Base-by-base conservation (phyloP, 2,888 invertebrate species). In the Spisula solida region DNA sequence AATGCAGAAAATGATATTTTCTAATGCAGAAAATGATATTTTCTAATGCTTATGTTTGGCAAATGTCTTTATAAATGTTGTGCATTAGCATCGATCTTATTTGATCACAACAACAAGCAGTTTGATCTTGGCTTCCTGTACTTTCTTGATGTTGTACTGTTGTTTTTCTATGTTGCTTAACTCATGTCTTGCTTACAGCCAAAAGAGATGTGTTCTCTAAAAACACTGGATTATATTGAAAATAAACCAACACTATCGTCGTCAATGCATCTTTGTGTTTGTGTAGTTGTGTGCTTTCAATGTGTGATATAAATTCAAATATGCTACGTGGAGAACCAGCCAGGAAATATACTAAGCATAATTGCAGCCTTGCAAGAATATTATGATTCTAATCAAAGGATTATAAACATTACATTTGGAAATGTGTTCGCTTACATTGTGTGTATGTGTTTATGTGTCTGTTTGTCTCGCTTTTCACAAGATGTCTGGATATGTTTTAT, bases 381-480 rank as follows among this genome's bases (percentile, higher is more conserved):
- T 8, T 5, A 41, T 66, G 60, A 66, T 66, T 66, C 60, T 66
- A 25, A 5, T 66, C n/a, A 25, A 66, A 66, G 60, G 60, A 66
- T 66, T 41, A 66, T 66, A 51, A n/a, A 66, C 60, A 41, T 25
- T 10, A n/a, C 25, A 25, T 66, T n/a, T 66, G 60, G 60, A 66
- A 66, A n/a, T 66, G 60, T 25, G n/a, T 66, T n/a, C 25, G 60
- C 60, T 66, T 25, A 66, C 20, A 25, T 25, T 66, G 25, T 66
- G 60, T 66, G 60, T 66, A 10, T 66, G 60, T 66, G 60, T 66
- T 25, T 66, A 25, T 66, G 60, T 66, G 60, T 66, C 6, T 66
- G 25, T 66, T 25, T 66, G 60, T 66, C 60, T 66, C n/a, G 60
- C 60, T 66, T 66, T 25, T 66, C 25, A 66, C 60, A n/a, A 66